Evolutionary conservation across 2,113 vertebrate species (phyloP).

Genomic region (Gadus macrocephalus): DNA sequence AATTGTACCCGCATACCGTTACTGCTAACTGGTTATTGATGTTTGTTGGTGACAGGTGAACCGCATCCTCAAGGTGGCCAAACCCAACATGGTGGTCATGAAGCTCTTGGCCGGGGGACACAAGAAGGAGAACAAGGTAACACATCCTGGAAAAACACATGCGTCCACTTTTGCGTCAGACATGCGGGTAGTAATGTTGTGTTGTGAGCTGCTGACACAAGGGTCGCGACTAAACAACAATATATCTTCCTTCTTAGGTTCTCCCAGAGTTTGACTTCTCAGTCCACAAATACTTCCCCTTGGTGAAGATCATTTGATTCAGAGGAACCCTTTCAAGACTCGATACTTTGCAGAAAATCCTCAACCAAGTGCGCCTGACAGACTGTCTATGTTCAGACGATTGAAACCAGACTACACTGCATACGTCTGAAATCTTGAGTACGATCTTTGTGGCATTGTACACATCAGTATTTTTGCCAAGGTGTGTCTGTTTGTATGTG

Average conservation of each 20-base stretch:
- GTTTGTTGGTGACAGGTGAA: conserved; percentile 75
- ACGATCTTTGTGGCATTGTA: no score
- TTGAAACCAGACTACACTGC: no score
- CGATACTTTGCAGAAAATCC: no score
- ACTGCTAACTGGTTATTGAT: background rate
- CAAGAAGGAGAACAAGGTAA: conserved; percentile 96
- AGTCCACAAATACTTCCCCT: conserved; percentile 95
- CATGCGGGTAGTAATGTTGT: background rate
- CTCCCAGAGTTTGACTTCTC: conserved; percentile 98
- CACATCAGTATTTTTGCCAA: no score
- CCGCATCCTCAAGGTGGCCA: conserved; percentile 94
- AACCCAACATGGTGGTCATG: conserved; percentile 97
- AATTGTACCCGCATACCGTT: background rate
- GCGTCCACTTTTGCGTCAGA: background rate
- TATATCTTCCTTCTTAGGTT: conserved; percentile 66
- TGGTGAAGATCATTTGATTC: conserved; percentile 92
- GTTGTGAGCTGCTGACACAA: background rate
- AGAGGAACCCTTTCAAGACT: background rate
- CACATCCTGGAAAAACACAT: background rate
- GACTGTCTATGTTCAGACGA: conserved; percentile 1
- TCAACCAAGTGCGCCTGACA: background rate
- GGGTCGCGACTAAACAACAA: background rate
- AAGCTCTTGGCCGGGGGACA: conserved; percentile 96
- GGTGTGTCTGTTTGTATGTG: background rate
- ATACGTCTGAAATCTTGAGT: no score